Evolutionary conservation across 2,888 invertebrate species (phyloP).

Genomic region (Gastrophysa polygoni): DNA sequence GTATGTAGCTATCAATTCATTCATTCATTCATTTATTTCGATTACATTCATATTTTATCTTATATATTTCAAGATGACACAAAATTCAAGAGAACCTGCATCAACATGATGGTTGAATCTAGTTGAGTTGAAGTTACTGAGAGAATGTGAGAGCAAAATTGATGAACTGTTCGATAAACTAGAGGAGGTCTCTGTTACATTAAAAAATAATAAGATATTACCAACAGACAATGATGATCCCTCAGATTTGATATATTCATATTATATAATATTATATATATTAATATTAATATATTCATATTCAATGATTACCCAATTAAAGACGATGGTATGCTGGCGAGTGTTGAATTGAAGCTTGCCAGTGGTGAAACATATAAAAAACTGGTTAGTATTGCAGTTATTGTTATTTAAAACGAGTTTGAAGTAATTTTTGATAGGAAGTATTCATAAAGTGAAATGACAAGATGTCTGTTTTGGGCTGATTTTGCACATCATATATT

Average conservation of each 20-base stretch:
- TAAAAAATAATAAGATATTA: conserved; percentile 4
- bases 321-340: conserved; percentile 1
- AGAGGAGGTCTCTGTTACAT: conserved; percentile 1
- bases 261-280: too few relatives aligned
- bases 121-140: conserved; percentile 3
- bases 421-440: neutral
- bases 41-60: neutral
- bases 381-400: neutral
- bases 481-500: neutral
- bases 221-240: conserved; percentile 4
- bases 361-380: conserved; percentile 4
- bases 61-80: neutral
- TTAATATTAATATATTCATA: too few relatives aligned
- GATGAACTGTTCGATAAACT: conserved; percentile 1
- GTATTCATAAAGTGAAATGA: too few relatives aligned
- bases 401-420: neutral
- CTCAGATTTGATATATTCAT: too few relatives aligned
- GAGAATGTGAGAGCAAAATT: conserved; percentile 9
- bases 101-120: conserved; percentile 3
- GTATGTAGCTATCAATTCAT: too few relatives aligned
- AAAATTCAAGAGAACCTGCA: conserved; percentile 7
- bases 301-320: conserved; percentile 1
- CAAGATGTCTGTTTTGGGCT: neutral
- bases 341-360: neutral
- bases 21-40: neutral